Evolutionary conservation across 2,797 vertebrate genomes (phyloP), one percentile per base, ranked within the genome.

Genomic region (Octomys mimax): DNA sequence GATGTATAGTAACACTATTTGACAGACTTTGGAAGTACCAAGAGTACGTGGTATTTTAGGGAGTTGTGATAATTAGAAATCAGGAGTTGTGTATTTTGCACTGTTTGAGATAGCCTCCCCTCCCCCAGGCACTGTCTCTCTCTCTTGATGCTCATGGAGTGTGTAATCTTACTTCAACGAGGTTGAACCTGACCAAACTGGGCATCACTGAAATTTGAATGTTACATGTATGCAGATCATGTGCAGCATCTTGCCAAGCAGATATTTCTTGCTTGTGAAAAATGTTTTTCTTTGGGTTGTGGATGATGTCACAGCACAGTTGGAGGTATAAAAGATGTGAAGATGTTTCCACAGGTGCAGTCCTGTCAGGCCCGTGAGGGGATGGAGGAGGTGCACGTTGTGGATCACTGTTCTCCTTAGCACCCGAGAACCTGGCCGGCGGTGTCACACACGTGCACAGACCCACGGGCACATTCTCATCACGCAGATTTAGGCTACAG

Each of bases 261-360:
- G 39, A 73, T 87, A 79, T 62, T 94, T 91, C 75, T 89, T 31
- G 10, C 92, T 96, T 52, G 33, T 77, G 75, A 83, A 91, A 89
- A 85, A 75, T 64, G 66, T 42, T 96, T 87, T 86, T 82, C 75
- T 77, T 79, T 71, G 42, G 73, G 52, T 75, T 46, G 52, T 71
- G n/a, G 46, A 39, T 87, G 70, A 78, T 89, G 24, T 92, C 68
- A 95, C 61, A 71, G 61, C 28, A 54, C 71, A 91, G 94, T 39
- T 93, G 84, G 83, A 94, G 87, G 54, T 86, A 92, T 36, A 85
- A 33, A 94, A 92, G 54, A 84, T 90, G 71, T 91, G 62, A 52
- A 96, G 92, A 88, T 85, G 54, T 95, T 92, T 95, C 49, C 64
- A 79, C 36, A 84, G 83, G 36, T 91, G 54, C 62, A 90, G 71